Percentiles rank a stretch among this genome's conserved stretches.
phyloP scores from a whole-genome alignment of 2,797 vertebrate species.

The Macropodus opercularis region DNA sequence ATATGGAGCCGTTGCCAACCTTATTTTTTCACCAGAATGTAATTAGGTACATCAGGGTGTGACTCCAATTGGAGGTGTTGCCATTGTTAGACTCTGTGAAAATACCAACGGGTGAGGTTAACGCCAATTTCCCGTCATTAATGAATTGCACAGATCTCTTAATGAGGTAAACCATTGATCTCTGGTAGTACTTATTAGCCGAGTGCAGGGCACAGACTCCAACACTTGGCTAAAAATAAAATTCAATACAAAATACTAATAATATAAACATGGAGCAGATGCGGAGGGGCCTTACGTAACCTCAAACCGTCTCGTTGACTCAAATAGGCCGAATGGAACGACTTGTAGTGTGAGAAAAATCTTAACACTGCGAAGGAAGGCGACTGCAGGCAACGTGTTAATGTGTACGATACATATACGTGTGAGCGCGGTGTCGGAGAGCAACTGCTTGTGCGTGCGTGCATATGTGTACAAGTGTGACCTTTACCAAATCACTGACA shows the following conservation, averaged over 20 bases:
- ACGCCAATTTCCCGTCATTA: slow-evolving; percentile 98
- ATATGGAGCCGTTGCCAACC: slow-evolving; percentile 83
- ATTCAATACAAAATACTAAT: slow-evolving; percentile 63
- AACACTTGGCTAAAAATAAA: slow-evolving; percentile 92
- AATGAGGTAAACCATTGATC: slow-evolving; percentile 98
- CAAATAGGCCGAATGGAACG: slow-evolving; percentile 80
- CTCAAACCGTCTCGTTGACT: slow-evolving; percentile 87
- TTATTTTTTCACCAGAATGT: slow-evolving; percentile 86
- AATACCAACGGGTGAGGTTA: slow-evolving; percentile 98
- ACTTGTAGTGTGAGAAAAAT: slow-evolving; percentile 82
- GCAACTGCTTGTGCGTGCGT: slow-evolving; percentile 12
- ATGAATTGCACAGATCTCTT: slow-evolving; percentile 97
- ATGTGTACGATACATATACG: slow-evolving; percentile 1
- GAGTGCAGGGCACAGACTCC: slow-evolving; percentile 90
- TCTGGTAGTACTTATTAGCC: slow-evolving; percentile 98
- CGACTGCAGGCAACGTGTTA: slow-evolving; percentile 33
- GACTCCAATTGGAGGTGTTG: slow-evolving; percentile 97
- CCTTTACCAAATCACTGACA: slow-evolving; percentile 79
- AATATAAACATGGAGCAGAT: slow-evolving; percentile 84
- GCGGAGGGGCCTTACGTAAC: slow-evolving; percentile 91
- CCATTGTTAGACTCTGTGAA: slow-evolving; percentile 95
- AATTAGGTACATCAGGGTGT: slow-evolving; percentile 97
- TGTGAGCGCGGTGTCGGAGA: slow-evolving; percentile 9
- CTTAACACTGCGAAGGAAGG: slow-evolving; percentile 35
- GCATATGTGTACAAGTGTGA: slow-evolving; percentile 62